phyloP scores from a whole-genome alignment of 2,797 vertebrate genomes.

The Channallabes apus region DNA sequence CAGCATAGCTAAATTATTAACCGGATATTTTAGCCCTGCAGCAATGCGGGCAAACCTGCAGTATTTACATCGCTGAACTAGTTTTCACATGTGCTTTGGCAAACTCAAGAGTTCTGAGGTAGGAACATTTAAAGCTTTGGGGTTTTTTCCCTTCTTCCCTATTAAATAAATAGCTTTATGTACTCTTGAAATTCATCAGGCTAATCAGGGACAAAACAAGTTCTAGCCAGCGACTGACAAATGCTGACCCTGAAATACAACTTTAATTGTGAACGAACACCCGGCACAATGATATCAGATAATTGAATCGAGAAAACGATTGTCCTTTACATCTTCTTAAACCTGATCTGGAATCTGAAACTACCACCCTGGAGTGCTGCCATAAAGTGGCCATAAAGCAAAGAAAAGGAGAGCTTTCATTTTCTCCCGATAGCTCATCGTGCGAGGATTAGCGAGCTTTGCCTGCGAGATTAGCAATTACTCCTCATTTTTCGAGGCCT shows the following conservation, averaged over 20 bases:
- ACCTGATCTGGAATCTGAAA: conserved; percentile 65
- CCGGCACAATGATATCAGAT: conserved; percentile 76
- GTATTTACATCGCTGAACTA: conserved; percentile 25
- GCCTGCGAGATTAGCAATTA: conserved; percentile 56
- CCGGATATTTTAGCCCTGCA: conserved; percentile 44
- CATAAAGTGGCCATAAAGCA: conserved; percentile 42
- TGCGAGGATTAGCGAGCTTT: conserved; percentile 48
- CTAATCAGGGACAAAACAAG: conserved; percentile 23
- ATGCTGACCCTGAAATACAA: conserved; percentile 50
- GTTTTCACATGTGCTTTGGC: conserved; percentile 1
- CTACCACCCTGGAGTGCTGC: conserved; percentile 55
- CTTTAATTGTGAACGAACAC: conserved; percentile 65
- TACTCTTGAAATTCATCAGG: conserved; percentile 38
- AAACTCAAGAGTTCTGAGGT: background rate
- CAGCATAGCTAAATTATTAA: conserved; percentile 53
- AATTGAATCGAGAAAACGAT: conserved; percentile 76
- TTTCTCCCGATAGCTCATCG: conserved; percentile 45
- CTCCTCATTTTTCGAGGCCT: conserved; percentile 44
- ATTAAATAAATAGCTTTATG: too few relatives aligned
- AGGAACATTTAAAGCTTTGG: background rate
- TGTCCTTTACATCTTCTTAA: conserved; percentile 64
- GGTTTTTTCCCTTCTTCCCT: background rate
- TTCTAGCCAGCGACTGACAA: conserved; percentile 52
- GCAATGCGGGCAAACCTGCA: conserved; percentile 47
- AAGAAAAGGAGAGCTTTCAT: conserved; percentile 49